Conservation (phyloP, 2,888 invertebrate species). For the Dryobotodes eremita region DNA sequence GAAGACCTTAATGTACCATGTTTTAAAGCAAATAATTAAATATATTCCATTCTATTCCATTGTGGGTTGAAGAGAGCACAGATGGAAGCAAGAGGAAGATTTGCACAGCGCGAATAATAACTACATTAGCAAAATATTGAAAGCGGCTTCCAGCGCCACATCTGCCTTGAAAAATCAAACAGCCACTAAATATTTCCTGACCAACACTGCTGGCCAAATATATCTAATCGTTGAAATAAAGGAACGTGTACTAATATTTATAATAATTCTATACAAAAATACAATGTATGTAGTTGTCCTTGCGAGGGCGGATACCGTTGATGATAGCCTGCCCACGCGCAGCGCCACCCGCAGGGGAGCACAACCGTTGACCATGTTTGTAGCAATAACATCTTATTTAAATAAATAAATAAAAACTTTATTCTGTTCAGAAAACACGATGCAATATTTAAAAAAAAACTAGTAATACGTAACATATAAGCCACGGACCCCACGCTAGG, state of each 20-base stretch:
- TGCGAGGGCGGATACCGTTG: slow-evolving; percentile 77
- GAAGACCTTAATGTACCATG: too few species aligned
- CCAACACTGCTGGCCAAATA: background rate
- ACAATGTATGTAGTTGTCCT: slow-evolving; percentile 72
- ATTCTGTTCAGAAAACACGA: background rate
- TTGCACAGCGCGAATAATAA: background rate
- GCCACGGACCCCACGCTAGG: background rate
- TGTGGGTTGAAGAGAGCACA: background rate
- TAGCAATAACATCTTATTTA: background rate
- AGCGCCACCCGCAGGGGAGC: slow-evolving; percentile 49
- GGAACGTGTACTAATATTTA: slow-evolving; percentile 28
- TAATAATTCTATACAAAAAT: slow-evolving; percentile 41
- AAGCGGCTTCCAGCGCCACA: background rate
- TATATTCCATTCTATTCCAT: too few species aligned
- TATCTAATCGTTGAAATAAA: background rate
- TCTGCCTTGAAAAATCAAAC: background rate
- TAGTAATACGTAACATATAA: background rate
- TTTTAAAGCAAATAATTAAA: too few species aligned
- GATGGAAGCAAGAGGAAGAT: background rate
- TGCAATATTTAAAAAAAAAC: background rate
- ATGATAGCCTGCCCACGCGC: slow-evolving; percentile 79
- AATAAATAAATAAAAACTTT: background rate
- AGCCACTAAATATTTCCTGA: background rate
- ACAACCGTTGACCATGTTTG: slow-evolving; percentile 20
- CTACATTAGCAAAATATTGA: background rate